Evolutionary conservation across 64 coral and sea anemone genomes (phyloP).

Genomic region (Pocillopora damicornis): DNA sequence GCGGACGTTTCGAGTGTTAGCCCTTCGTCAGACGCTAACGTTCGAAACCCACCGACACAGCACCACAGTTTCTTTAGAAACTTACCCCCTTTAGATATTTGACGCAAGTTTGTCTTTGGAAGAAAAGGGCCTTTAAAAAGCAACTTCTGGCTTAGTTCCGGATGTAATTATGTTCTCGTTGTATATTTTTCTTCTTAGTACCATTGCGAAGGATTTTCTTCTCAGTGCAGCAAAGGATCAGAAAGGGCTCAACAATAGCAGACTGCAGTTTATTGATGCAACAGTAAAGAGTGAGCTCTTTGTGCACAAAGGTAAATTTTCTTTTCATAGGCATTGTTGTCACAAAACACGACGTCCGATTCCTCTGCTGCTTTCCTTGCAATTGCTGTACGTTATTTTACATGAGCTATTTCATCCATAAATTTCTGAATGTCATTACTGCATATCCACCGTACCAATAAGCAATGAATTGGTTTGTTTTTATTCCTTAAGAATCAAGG

Average conservation of each 20-base stretch:
- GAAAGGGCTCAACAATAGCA: constrained; percentile 51
- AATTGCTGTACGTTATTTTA: too few species aligned
- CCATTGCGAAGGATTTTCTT: constrained; percentile 71
- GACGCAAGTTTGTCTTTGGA: too few species aligned
- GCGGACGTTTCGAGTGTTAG: too few species aligned
- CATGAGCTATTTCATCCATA: too few species aligned
- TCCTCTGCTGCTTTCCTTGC: too few species aligned
- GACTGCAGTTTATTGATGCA: constrained; percentile 69
- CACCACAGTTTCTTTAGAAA: too few species aligned
- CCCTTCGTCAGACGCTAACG: too few species aligned
- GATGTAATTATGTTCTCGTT: not conserved
- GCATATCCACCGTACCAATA: not conserved
- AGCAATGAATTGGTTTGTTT: not conserved
- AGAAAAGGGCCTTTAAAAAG: too few species aligned
- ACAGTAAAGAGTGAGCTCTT: constrained; percentile 76
- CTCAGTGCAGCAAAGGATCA: constrained; percentile 60
- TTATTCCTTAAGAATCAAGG: constrained; percentile 56
- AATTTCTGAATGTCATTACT: not conserved
- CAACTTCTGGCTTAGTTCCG: too few species aligned
- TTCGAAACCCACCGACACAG: too few species aligned
- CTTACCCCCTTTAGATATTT: too few species aligned
- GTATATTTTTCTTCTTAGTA: constrained; percentile 15
- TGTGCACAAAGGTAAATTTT: constrained; percentile 55
- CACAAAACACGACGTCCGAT: too few species aligned
- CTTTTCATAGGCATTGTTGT: not conserved